These are phyloP conservation scores for Diachasma alloeum DNA, from an alignment of 1,140 invertebrate species.

Conservation along the genomic window DNA sequence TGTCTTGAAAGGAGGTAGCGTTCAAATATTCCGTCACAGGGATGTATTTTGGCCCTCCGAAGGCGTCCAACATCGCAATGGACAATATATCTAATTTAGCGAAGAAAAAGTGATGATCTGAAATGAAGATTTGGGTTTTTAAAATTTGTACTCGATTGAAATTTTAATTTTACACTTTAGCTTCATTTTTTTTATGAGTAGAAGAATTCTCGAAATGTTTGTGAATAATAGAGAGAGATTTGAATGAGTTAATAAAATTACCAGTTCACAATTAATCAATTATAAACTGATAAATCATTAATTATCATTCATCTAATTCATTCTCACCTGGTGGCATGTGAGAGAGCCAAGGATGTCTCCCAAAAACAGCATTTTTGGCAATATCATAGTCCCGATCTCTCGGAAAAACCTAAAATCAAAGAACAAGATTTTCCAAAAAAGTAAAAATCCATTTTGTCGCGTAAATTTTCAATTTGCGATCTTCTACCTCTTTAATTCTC, in stretches of 20 bases:
- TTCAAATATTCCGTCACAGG: constrained; percentile 70
- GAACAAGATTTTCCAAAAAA: constrained; percentile 28
- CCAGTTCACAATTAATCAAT: background rate
- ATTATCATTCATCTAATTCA: background rate
- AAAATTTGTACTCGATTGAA: background rate
- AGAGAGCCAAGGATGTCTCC: constrained; percentile 74
- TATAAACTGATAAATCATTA: constrained; percentile 15
- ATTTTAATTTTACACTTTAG: too few relatives aligned
- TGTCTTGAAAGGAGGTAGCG: constrained; percentile 24
- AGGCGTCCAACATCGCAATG: constrained; percentile 78
- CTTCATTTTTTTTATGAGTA: too few relatives aligned
- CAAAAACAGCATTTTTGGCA: constrained; percentile 71
- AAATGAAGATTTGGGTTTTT: constrained; percentile 3
- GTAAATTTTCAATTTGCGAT: background rate
- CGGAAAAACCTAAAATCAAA: constrained; percentile 67
- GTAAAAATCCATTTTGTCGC: constrained; percentile 21
- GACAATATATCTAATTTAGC: constrained; percentile 76
- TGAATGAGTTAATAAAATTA: too few relatives aligned
- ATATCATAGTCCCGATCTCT: constrained; percentile 68
- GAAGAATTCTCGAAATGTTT: too few relatives aligned
- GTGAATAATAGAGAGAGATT: too few relatives aligned
- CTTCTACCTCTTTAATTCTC: constrained; percentile 72
- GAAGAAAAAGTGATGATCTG: constrained; percentile 80
- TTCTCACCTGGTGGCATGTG: constrained; percentile 69
- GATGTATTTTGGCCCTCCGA: constrained; percentile 78